Evolutionary conservation across 2,113 vertebrate genomes (phyloP), one percentile per base, ranked within the genome.

Genomic region (Isurus oxyrinchus): DNA sequence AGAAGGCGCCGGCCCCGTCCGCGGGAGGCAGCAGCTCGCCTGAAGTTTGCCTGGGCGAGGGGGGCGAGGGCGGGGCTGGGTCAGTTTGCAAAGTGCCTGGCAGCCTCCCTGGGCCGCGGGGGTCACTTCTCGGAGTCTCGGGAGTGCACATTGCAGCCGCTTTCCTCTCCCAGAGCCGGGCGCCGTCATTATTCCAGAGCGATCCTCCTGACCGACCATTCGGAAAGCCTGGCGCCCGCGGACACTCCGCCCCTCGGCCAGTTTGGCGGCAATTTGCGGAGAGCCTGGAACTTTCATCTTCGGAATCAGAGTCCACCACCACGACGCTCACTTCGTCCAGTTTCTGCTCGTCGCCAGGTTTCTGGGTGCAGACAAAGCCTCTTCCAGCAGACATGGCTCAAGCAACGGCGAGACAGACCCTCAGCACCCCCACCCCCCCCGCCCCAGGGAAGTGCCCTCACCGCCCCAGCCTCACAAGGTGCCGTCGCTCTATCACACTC

Each of bases 271-370:
- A 99, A 97, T 98, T 98, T 97, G 99, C 99, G 2, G 93, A 94
- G 97, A 99, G 99, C 97, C 98, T 98, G 98, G 99, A 99, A 97
- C 99, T 98, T 98, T 99, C 99, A 98, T 99, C 99, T 98, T 99
- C 99, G 49, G 99, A 98, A 97, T 99, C 99, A 98, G 99, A 99
- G 98, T 99, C 99, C 99, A 99, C 98, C 99, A 99, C 98, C 97
- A 99, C 98, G 98, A 98, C 98, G 98, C 98, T 98, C 97, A 99
- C 98, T 35, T 95, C 67, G 5, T 55, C 94, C 61, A 96, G 98
- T 98, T 97, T 98, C 98, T 66, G 63, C 63, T 66, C 14, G 98
- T 98, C 98, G 59, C 91, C 23, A 66, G 35, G 98, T 23, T 98
- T 99, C 98, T 99, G 99, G 97, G 99, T 98, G 98, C 99, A 99